Percentiles rank a stretch among this genome's conserved stretches.
These are phyloP conservation scores for Microtus ochrogaster DNA, from an alignment of 2,113 vertebrate species.

Conservation along the genomic window DNA sequence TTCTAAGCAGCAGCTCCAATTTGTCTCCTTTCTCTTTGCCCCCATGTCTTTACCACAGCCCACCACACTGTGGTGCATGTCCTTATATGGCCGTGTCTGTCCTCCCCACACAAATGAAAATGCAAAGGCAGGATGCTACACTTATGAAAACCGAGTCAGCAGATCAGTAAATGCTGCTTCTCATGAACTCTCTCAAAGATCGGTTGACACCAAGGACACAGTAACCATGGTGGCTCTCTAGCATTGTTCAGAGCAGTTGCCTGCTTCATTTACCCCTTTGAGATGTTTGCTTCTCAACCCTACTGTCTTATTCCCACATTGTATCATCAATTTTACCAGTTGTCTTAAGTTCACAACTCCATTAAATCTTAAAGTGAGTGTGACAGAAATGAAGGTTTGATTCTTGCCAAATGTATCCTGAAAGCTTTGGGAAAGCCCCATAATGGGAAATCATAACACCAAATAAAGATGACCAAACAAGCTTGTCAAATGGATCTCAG, in stretches of 20 bases:
- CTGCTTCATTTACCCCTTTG: background rate
- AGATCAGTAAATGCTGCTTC: background rate
- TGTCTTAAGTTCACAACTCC: background rate
- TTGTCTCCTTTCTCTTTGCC: background rate
- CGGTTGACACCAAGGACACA: background rate
- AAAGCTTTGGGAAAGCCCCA: slow-evolving; percentile 30
- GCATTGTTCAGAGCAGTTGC: background rate
- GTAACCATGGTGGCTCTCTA: fast-evolving
- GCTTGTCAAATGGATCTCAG: background rate
- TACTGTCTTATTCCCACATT: background rate
- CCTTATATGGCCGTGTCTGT: background rate
- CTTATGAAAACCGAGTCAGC: background rate
- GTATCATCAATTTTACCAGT: background rate
- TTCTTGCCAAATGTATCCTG: background rate
- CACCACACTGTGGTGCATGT: fast-evolving
- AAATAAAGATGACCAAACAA: background rate
- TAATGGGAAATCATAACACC: background rate
- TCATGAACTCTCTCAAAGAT: background rate
- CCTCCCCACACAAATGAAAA: background rate
- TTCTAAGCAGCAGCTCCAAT: background rate
- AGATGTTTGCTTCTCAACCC: background rate
- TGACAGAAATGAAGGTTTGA: background rate
- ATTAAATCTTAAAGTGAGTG: slow-evolving; percentile 28
- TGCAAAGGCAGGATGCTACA: background rate
- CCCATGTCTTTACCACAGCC: background rate